Evolutionary conservation across 2,888 invertebrate genomes (phyloP), one percentile per base, ranked within the genome.

Genomic region (Diarsia mendica): DNA sequence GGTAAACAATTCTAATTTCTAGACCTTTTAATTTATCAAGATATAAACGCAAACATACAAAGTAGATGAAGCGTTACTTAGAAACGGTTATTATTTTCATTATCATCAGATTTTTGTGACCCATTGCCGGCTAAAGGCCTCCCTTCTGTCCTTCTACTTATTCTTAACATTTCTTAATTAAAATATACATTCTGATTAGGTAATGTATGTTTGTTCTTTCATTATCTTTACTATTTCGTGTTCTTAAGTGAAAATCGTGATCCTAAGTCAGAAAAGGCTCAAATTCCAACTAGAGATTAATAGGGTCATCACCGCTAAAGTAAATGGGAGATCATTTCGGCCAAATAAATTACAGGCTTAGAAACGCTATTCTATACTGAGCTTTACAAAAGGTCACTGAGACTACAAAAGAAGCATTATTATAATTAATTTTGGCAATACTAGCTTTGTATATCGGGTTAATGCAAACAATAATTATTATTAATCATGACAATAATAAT

Each of bases 261-360:
- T 58, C 67, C 33, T 70, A 68, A 82, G 67, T 64, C 69, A 78
- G 73, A 82, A 61, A 39, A 65, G 23, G n/a, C 60, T 67, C 9
- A 13, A 70, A 78, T 74, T 74, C 68, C 61, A 67, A 68, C 68
- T 28, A 58, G 53, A 82, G 79, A 82, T 82, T 82, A 78, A 82
- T 82, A 74, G 82, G 78, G 73, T 73, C 72, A 82, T 82, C 81
- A 68, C 82, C 65, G 74, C 74, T 71, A 49, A 51, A 74, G 71
- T 68, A 82, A 82, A 78, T 82, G 83, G 67, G 61, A 65, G 73
- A 78, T 82, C 60, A 82, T 82, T 81, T 82, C n/a, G 48, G 39
- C 48, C 48, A 72, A 78, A 82, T 74, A 78, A 71, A 82, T 82
- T 74, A 66, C 73, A 61, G 77, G 70, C 78, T 82, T 71, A 82